Evolutionary conservation across 1,140 invertebrate genomes (phyloP), one percentile per base, ranked within the genome.

Genomic region (Drosophila tani): DNA sequence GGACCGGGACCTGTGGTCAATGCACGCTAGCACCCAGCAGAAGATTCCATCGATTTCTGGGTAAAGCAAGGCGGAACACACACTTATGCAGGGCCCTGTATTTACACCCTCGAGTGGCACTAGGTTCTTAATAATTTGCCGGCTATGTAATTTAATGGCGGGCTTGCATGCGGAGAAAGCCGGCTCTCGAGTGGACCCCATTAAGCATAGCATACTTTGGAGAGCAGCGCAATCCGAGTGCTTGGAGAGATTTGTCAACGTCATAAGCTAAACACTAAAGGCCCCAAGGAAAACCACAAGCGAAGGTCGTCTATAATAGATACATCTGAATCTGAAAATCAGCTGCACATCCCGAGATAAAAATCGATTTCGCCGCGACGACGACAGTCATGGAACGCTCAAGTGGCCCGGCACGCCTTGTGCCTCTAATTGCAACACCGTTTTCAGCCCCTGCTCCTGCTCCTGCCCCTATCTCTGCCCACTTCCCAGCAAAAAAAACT

Each of bases 1-100:
- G 60, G 41, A 57, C 50, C 27, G 21, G 12, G 0, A 38, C 32
- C 51, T 63, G 53, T 91, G 85, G 85, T 86, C 85, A 90, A 90
- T 81, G 82, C 86, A 91, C 85, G 85, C 86, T 82, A 91, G 29
- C 41, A 45, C 19, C 38, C 50, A 57, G 51, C 66, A 55, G 75
- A 81, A 87, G 77, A 87, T 75, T 59, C 51, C 84, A 87, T 87
- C 84, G 84, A 87, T 87, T 87, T 88, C 76, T 74, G 46, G 51
- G 47, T 41, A 64, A 47, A 51, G 45, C 17, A 46, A 75, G 49
- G 60, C 53, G 67, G 24, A 43, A 35, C 69, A 59, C 68, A 73
- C 29, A 57, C 40, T 65, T 67, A 57, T 68, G 41, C 45, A 55
- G 45, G 45, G 19, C 63, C 51, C 41, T 35, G 71, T 62, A 66